Evolutionary conservation across 2,797 vertebrate genomes (phyloP), one percentile per base, ranked within the genome.

Genomic region (Ciconia nigra): DNA sequence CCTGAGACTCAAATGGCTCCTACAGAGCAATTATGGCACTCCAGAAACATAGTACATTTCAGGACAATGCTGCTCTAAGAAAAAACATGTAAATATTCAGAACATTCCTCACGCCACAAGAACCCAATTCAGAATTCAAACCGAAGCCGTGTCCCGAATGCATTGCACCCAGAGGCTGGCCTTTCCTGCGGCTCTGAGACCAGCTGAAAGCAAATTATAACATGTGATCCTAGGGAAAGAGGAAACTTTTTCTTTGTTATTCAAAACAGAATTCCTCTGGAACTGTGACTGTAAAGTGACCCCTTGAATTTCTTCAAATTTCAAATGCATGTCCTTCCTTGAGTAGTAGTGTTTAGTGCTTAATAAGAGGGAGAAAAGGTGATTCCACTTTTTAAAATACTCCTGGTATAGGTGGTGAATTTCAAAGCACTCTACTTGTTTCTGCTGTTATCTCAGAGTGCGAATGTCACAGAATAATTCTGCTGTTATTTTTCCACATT

Each of bases 381-480:
- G 74, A 93, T 80, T 93, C 39, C 41, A 31, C 92, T 93, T 95
- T 67, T 61, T 21, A 95, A 93, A 97, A 94, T 58, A 41, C 42
- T 81, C 24, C 37, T 41, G 58, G 19, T 95, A 91, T 13, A 91
- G 67, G 71, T 71, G 39, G 18, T 92, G 95, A 95, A 96, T 97
- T 96, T 97, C 71, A 97, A 96, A 98, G 89, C 92, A 93, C 14
- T 71, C 33, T 80, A 2, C 81, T 77, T 87, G 76, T 82, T 92
- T 91, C 57, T 92, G 25, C 84, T 96, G 33, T 86, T 93, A 74
- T 86, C 81, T 94, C 51, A 20, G 57, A 92, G n/a, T 49, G 61
- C 2, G 10, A 93, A 90, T 97, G 90, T 93, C 95, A 98, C 79
- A 83, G 59, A 97, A 96, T 87, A 97, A 97, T 83, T 97, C 67